Conservation (phyloP, 2,113 vertebrate species). For the Periophthalmus modestus region DNA sequence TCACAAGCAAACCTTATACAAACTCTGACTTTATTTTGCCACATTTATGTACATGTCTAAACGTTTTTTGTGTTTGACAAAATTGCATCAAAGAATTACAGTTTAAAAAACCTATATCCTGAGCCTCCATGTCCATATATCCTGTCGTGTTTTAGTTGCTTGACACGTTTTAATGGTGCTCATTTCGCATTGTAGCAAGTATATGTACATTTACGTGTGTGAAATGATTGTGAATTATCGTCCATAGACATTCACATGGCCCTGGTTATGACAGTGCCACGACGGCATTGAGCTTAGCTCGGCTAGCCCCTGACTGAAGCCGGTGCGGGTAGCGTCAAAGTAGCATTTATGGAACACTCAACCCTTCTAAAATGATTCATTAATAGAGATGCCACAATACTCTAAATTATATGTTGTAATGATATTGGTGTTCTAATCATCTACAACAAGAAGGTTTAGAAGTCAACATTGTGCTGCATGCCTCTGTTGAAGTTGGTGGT, state of each 20-base stretch:
- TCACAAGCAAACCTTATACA: not conserved
- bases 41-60: not conserved
- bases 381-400: not conserved
- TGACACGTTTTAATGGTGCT: not conserved
- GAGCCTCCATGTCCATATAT: not conserved
- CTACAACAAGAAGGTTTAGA: not conserved
- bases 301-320: not conserved
- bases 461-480: not conserved
- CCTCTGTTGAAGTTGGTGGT: not conserved
- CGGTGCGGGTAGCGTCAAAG: not conserved
- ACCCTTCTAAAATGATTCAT: not conserved
- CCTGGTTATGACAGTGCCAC: constrained; percentile 1
- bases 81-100: not conserved
- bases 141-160: not conserved
- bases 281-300: not conserved
- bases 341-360: not conserved
- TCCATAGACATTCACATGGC: not conserved
- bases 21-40: not conserved
- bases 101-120: not conserved
- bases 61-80: not conserved
- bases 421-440: not conserved
- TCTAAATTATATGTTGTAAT: not conserved
- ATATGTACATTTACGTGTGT: not conserved
- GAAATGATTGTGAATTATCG: not conserved
- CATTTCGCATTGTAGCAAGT: not conserved